Evolutionary conservation across 2,113 vertebrate species (phyloP).

Genomic region (Tetrao urogallus): DNA sequence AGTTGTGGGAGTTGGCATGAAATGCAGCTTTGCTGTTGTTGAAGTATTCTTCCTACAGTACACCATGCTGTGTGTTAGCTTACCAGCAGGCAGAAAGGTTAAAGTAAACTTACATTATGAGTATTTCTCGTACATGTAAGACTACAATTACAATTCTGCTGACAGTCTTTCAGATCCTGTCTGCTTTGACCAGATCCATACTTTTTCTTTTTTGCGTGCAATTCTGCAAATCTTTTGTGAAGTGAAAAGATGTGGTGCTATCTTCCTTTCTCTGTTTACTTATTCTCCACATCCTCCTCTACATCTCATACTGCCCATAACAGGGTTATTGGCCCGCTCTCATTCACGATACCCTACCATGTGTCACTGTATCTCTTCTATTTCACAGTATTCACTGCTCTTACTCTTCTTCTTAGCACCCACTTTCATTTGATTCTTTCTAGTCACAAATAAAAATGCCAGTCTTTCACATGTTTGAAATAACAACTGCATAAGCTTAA

Average conservation of each 20-base stretch:
- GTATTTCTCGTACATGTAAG: neutral
- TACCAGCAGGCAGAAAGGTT: neutral
- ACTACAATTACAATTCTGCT: neutral
- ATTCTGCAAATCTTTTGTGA: neutral
- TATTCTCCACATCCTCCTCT: neutral
- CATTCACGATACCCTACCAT: neutral
- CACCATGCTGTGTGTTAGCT: neutral
- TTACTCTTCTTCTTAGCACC: neutral
- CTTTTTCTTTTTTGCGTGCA: neutral
- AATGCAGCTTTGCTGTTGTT: neutral
- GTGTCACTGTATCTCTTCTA: neutral
- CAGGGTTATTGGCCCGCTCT: neutral
- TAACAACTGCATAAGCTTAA: neutral
- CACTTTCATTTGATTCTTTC: neutral
- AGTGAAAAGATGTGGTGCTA: neutral
- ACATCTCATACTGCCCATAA: accelerated
- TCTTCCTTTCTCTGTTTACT: neutral
- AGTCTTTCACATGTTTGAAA: neutral
- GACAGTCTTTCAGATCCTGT: neutral
- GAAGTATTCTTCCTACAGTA: neutral
- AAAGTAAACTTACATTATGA: neutral
- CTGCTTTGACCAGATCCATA: neutral
- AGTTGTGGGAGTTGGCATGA: neutral
- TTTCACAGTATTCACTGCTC: neutral
- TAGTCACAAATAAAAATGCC: neutral